Base-by-base conservation (phyloP, 2,113 vertebrate species). In the Apus apus region DNA sequence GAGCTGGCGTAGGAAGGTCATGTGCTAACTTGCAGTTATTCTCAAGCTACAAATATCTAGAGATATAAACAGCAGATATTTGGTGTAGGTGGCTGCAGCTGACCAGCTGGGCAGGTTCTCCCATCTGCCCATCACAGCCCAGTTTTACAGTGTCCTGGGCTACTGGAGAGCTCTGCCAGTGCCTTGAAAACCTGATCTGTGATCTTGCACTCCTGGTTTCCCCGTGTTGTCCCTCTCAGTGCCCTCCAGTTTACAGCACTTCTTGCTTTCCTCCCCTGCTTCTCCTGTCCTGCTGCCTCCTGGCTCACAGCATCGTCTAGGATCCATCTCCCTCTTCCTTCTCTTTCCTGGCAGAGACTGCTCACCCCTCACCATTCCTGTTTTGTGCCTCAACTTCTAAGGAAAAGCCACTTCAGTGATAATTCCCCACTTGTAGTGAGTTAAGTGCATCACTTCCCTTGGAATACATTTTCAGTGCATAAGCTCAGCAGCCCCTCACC, bases 371-470 rank as follows among this genome's bases (percentile, higher is more conserved):
- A 7, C 94, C 20, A 64, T 54, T 91, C 94, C 83, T 79, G 68
- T 76, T 93, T 91, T 84, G 86, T 89, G 88, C 88, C 88, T 93
- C 95, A 89, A 85, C 96, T 86, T 87, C 88, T 94, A 48, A 91
- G 83, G 87, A 91, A 97, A 95, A 96, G 94, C 87, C 97, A 97
- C 97, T 97, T 96, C 88, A 94, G 95, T 75, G 96, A 96, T 97
- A 95, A 96, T 98, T 98, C 97, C 95, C 94, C 97, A 96, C 97
- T 97, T 96, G 95, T 98, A 97, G 97, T 97, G 95, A 97, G 97
- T 97, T 97, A 97, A 98, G 97, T 98, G 97, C 98, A 90, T 96
- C 82, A 43, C 96, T 98, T 97, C 97, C 81, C 94, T 87, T 78
- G 60, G 95, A 96, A 97, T 97, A 87, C 92, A 94, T 96, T 97